These are phyloP conservation scores for Lucilia sericata DNA, from an alignment of 1,140 invertebrate genomes.

Conservation along the genomic window DNA sequence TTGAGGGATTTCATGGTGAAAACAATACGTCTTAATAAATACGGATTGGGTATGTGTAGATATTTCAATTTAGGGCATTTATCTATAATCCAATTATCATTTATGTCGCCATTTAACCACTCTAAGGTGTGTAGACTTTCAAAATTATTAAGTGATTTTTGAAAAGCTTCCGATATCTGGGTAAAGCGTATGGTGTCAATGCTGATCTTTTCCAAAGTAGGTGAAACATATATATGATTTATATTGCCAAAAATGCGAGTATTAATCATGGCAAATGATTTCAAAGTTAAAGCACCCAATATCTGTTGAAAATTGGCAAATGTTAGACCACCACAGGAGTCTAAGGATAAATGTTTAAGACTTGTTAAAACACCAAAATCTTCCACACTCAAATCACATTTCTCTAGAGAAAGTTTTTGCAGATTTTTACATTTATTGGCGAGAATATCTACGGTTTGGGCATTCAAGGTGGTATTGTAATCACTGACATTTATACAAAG, in stretches of 20 bases:
- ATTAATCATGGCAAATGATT: background rate
- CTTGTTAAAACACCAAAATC: background rate
- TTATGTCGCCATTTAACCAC: constrained; percentile 22
- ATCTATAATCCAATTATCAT: constrained; percentile 34
- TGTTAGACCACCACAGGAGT: constrained; percentile 6
- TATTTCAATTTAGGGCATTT: background rate
- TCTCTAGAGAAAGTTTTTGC: background rate
- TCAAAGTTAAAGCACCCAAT: background rate
- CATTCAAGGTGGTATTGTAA: background rate
- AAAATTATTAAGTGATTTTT: constrained; percentile 24
- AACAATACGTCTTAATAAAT: constrained; percentile 9
- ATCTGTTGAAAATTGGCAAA: constrained; percentile 31
- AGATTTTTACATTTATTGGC: background rate
- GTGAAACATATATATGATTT: constrained; percentile 16
- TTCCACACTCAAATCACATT: background rate
- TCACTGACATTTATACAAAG: background rate
- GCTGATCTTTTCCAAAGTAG: background rate
- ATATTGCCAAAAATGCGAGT: background rate
- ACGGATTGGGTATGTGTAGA: constrained; percentile 14
- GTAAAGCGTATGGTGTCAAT: constrained; percentile 21
- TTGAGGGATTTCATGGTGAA: constrained; percentile 15
- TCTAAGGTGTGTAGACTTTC: background rate
- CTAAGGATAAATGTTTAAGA: background rate
- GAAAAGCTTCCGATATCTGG: background rate
- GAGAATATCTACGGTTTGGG: background rate